phyloP scores from a whole-genome alignment of 2,113 vertebrate species.

The Candoia aspera region DNA sequence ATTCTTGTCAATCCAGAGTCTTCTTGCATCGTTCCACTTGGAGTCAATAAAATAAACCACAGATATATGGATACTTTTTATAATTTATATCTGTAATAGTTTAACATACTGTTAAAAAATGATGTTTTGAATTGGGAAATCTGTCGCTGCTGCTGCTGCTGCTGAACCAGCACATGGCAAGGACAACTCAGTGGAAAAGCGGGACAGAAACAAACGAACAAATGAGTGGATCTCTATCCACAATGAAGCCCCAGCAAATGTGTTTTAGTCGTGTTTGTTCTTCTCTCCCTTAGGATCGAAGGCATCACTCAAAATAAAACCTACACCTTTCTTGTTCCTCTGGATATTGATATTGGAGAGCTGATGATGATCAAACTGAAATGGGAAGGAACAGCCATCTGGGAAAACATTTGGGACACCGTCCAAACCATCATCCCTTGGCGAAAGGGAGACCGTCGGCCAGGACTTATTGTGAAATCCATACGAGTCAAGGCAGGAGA shows the following conservation, averaged over 20 bases:
- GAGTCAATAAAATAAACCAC: neutral
- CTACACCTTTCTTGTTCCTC: slow-evolving; percentile 84
- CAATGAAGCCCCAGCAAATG: neutral
- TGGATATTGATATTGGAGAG: slow-evolving; percentile 88
- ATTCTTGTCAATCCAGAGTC: neutral
- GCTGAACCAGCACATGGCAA: neutral
- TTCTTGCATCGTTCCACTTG: neutral
- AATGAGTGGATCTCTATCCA: no score
- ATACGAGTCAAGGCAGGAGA: slow-evolving; percentile 88
- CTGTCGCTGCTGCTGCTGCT: neutral
- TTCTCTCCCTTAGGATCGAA: slow-evolving; percentile 69
- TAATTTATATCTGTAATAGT: neutral
- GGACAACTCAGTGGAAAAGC: neutral
- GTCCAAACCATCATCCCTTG: slow-evolving; percentile 85
- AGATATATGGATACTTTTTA: neutral
- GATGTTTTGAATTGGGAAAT: neutral
- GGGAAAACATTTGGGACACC: slow-evolving; percentile 85
- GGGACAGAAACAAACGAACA: neutral
- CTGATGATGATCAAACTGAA: slow-evolving; percentile 83
- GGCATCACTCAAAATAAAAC: slow-evolving; percentile 83
- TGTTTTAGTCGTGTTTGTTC: slow-evolving; percentile 12
- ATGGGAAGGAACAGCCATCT: slow-evolving; percentile 82
- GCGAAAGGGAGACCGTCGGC: slow-evolving; percentile 61
- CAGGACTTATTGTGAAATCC: slow-evolving; percentile 78
- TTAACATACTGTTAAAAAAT: neutral